These are phyloP conservation scores for Corythoichthys intestinalis DNA, from an alignment of 2,113 vertebrate species.

Conservation along the genomic window DNA sequence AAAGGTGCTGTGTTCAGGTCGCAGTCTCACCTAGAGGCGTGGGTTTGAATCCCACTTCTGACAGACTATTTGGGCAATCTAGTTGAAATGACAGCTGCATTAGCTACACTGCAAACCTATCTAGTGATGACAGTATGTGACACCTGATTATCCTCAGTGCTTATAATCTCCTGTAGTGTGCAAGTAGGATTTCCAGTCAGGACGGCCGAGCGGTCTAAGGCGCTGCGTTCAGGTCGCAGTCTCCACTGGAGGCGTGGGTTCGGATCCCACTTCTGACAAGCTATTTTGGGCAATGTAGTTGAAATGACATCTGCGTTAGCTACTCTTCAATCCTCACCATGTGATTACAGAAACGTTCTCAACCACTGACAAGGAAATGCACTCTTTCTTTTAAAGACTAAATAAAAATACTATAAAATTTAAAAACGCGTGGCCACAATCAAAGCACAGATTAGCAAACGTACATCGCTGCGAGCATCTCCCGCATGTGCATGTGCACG, in stretches of 20 bases:
- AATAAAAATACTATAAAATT: slow-evolving; percentile 10
- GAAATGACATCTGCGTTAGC: too few species aligned
- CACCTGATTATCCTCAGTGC: too few species aligned
- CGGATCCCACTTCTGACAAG: slow-evolving; percentile 41
- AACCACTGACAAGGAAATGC: too few species aligned
- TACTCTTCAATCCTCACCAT: too few species aligned
- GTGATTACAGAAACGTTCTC: too few species aligned
- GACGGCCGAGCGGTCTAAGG: slow-evolving; percentile 40
- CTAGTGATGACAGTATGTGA: too few species aligned
- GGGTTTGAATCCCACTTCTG: slow-evolving; percentile 52
- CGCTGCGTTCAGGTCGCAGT: slow-evolving; percentile 53
- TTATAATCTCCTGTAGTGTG: too few species aligned
- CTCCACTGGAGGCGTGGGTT: slow-evolving; percentile 56
- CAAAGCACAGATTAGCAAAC: slow-evolving; percentile 36
- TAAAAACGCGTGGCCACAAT: slow-evolving; percentile 27
- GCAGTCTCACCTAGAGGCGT: slow-evolving; percentile 52
- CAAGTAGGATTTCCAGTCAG: too few species aligned
- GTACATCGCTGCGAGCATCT: slow-evolving; percentile 39
- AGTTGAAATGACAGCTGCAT: too few species aligned
- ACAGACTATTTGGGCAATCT: too few species aligned
- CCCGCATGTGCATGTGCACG: slow-evolving; percentile 20
- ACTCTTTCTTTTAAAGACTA: slow-evolving; percentile 9
- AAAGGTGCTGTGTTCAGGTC: slow-evolving; percentile 54
- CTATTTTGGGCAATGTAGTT: too few species aligned
- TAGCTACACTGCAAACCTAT: too few species aligned